Percentiles rank a stretch among this genome's conserved stretches.
phyloP scores from a whole-genome alignment of 2,888 invertebrate genomes.

The Nemapogon koenigi region DNA sequence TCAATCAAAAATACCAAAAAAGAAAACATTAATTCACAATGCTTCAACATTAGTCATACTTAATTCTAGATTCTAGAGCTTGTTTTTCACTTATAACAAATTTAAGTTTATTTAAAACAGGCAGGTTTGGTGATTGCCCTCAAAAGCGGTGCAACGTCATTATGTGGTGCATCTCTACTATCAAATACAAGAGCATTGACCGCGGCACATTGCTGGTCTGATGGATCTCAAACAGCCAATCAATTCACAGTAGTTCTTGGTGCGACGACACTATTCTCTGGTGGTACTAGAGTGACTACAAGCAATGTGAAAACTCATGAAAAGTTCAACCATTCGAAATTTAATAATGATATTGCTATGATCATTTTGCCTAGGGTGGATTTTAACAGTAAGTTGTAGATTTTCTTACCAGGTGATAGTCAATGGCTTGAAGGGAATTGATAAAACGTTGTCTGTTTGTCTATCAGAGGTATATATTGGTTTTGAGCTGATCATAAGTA shows the following conservation, averaged over 20 bases:
- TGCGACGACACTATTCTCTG: constrained; percentile 10
- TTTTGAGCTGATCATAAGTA: too few relatives aligned
- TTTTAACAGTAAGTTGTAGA: constrained; percentile 4
- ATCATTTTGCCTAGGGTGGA: background rate
- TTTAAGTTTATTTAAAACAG: constrained; percentile 1
- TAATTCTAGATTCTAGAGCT: background rate
- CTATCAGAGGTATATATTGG: too few relatives aligned
- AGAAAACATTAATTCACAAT: too few relatives aligned
- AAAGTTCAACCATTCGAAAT: constrained; percentile 4
- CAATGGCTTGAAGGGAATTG: too few relatives aligned
- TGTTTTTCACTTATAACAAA: background rate
- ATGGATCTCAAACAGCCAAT: constrained; percentile 24
- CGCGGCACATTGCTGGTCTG: constrained; percentile 27
- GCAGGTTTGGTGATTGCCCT: constrained; percentile 4
- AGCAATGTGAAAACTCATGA: constrained; percentile 6
- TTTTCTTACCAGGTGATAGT: too few relatives aligned
- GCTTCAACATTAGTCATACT: too few relatives aligned
- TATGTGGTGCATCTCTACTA: constrained; percentile 25
- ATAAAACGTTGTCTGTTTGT: too few relatives aligned
- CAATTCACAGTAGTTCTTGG: constrained; percentile 29
- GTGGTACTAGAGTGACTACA: constrained; percentile 10
- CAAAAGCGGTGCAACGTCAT: constrained; percentile 19
- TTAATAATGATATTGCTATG: constrained; percentile 5
- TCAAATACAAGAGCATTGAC: constrained; percentile 16
- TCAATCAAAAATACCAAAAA: too few relatives aligned